Evolutionary conservation across 2,888 invertebrate species (phyloP), one percentile per base, ranked within the genome.

Genomic region (Mythimna ferrago): DNA sequence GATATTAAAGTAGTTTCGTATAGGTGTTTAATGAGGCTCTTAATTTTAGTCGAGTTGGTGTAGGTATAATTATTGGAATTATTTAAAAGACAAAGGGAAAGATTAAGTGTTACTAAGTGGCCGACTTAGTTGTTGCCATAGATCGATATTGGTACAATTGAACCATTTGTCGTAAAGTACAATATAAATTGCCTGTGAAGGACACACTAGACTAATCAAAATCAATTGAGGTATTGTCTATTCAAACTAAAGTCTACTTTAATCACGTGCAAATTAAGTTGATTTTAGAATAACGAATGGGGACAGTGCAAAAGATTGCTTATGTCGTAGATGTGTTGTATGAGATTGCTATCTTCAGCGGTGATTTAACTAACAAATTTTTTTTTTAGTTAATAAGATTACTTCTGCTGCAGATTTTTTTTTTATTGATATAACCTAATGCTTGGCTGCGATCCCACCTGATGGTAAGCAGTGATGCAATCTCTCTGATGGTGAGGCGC

Each of bases 1-100:
- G 26, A 44, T 78, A 66, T 79, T 69, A 21, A 32, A 32, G 51
- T 74, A 61, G 75, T 75, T 75, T 74, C 73, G 62, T 65, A 58
- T 35, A n/a, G 44, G 38, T 57, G 35, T 51, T 44, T 41, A 71
- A 66, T 38, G 19, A 57, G 66, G 56, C 21, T 7, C 48, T 21
- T 19, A 53, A 69, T 58, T 62, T 48, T 53, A n/a, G 53, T 63
- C 26, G 19, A 10, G 9, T 32, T 32, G 19, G 10, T 68, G n/a
- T 9, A 38, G 9, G 38, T 41, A n/a, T 57, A 35, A 19, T 19
- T 38, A 48, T 48, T 48, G 4, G 48, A 1, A 48, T 44, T 14
- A 2, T n/a, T 38, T 10, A 19, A 21, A 26, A 26, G 35, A 56
- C 7, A 56, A 32, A 60, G 5, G 44, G 6, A 2, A 35, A 35